Evolutionary conservation across 2,888 invertebrate species (phyloP), one percentile per base, ranked within the genome.

Genomic region (Scaptomyza parva): DNA sequence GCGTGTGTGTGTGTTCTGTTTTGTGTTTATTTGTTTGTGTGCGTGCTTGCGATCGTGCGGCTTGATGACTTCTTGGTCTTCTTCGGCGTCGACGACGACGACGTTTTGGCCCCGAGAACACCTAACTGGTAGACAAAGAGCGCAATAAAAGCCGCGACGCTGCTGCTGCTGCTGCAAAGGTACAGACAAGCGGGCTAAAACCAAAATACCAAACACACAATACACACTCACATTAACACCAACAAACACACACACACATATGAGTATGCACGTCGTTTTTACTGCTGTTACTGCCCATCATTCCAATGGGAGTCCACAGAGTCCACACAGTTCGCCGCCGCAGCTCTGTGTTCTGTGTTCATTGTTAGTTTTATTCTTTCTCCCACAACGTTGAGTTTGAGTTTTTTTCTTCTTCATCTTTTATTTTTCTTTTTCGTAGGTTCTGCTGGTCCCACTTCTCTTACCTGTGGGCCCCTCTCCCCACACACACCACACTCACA

Each of bases 291-390:
- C 65, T 53, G 44, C 48, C 57, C 69, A 62, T 76, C 81, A 80
- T 82, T 82, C 82, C 82, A 82, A 84, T 82, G 81, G 85, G 85
- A 86, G 62, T 75, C 81, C 81, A 63, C 70, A 73, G 77, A 33
- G 30, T 33, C 57, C 51, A n/a, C 22, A 63, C 70, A 70, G 77
- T 58, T n/a, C n/a, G n/a, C n/a, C n/a, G n/a, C 41, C 28, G 28
- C 48, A 17, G 40, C 78, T 55, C 59, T 37, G 72, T n/a, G n/a
- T n/a, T n/a, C n/a, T n/a, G n/a, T n/a, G n/a, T 82, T 85, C 79
- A 84, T 83, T 83, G 82, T 83, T 85, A 86, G 83, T 87, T 87
- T 87, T 82, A 66, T 87, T 83, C 88, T 85, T 78, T 83, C 82
- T 83, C 82, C 88, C 82, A 85, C 82, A 85, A 81, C 83, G 70